phyloP scores from a whole-genome alignment of 64 coral and sea anemone genomes.

The Orbicella faveolata region DNA sequence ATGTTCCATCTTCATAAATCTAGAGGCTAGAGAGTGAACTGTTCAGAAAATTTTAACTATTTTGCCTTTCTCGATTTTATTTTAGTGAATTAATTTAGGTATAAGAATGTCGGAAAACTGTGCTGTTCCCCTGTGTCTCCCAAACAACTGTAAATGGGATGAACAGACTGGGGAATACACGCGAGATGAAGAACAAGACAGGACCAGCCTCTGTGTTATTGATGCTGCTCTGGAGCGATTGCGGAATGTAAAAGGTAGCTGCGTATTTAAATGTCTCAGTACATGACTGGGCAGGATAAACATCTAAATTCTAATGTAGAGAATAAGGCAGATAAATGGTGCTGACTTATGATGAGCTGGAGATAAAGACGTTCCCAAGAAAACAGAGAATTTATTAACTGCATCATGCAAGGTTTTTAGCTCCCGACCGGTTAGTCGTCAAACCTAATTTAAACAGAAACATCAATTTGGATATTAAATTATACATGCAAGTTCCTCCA shows the following conservation, averaged over 20 bases:
- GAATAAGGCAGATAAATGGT: neutral
- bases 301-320: neutral
- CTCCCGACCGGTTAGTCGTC: neutral
- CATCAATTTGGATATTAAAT: neutral
- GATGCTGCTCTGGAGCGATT: conserved; percentile 44
- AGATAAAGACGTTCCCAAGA: neutral
- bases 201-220: neutral
- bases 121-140: conserved; percentile 46
- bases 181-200: neutral
- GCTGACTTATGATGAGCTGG: neutral
- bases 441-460: neutral
- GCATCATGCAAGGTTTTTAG: neutral
- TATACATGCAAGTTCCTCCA: neutral
- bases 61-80: neutral
- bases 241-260: conserved; percentile 20
- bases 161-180: conserved; percentile 44
- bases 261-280: neutral
- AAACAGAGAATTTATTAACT: neutral
- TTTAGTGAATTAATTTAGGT: neutral
- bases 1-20: neutral
- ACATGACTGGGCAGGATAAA: conserved; percentile 1
- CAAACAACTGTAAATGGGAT: conserved; percentile 60
- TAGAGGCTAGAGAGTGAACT: neutral
- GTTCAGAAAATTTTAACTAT: neutral
- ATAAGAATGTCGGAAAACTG: conserved; percentile 21